phyloP scores from a whole-genome alignment of 2,797 vertebrate genomes.

The Sylvilagus floridanus region DNA sequence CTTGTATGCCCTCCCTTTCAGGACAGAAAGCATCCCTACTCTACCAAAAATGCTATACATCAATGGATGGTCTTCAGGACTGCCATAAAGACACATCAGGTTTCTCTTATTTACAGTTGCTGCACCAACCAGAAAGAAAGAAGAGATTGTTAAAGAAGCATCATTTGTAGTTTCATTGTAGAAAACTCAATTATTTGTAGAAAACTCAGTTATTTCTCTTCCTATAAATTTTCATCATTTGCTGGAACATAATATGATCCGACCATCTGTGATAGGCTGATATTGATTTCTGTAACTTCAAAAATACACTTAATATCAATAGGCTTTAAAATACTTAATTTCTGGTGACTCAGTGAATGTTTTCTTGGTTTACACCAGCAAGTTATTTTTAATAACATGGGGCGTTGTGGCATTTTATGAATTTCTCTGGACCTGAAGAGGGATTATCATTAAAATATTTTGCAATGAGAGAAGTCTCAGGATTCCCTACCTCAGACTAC shows the following conservation, averaged over 20 bases:
- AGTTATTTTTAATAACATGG: constrained; percentile 82
- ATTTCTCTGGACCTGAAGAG: constrained; percentile 45
- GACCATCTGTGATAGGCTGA: constrained; percentile 73
- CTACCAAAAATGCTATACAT: constrained; percentile 4
- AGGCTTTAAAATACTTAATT: constrained; percentile 82
- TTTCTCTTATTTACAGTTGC: constrained; percentile 40
- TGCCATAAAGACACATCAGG: background rate
- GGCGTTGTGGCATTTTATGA: constrained; percentile 74
- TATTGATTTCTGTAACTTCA: constrained; percentile 82
- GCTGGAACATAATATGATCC: constrained; percentile 64
- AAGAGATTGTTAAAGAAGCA: constrained; percentile 62
- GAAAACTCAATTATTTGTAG: constrained; percentile 66
- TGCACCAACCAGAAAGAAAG: constrained; percentile 46
- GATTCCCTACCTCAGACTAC: constrained; percentile 60
- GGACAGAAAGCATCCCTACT: constrained; percentile 26
- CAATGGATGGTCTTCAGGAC: background rate
- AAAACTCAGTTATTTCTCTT: constrained; percentile 75
- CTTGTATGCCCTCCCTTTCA: constrained; percentile 14
- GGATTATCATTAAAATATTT: constrained; percentile 71
- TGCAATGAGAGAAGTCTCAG: background rate
- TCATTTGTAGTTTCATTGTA: constrained; percentile 66
- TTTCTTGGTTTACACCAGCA: constrained; percentile 73
- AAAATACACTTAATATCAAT: constrained; percentile 79
- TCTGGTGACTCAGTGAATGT: constrained; percentile 71
- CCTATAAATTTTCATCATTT: constrained; percentile 62